Conservation (phyloP, 1,140 invertebrate genomes). For the Ips typographus region DNA sequence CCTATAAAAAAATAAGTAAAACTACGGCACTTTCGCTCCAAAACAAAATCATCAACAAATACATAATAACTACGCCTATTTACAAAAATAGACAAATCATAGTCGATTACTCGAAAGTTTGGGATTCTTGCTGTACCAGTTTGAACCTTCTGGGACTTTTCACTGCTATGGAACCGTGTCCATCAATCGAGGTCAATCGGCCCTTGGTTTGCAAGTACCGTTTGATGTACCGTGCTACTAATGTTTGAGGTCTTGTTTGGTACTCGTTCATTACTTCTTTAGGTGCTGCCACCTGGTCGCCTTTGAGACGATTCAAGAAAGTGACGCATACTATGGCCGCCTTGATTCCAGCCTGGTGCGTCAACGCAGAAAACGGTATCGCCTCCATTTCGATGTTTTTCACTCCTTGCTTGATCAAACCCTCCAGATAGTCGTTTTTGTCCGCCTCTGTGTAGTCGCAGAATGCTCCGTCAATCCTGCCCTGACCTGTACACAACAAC, state of each 20-base stretch:
- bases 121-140: conserved; percentile 86
- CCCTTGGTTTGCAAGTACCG: conserved; percentile 76
- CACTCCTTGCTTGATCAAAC: conserved; percentile 76
- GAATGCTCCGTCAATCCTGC: conserved; percentile 93
- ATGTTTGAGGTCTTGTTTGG: conserved; percentile 86
- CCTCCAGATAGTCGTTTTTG: conserved; percentile 84
- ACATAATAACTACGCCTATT: conserved; percentile 1
- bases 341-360: conserved; percentile 90
- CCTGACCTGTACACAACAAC: conserved; percentile 65
- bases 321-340: conserved; percentile 93
- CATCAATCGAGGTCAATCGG: conserved; percentile 66
- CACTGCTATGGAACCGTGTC: conserved; percentile 73
- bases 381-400: conserved; percentile 99
- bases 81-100: conserved; percentile 18
- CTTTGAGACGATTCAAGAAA: conserved; percentile 88
- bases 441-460: conserved; percentile 90
- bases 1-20: conserved; percentile 32
- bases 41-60: conserved; percentile 6
- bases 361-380: conserved; percentile 88
- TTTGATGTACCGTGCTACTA: conserved; percentile 87
- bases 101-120: conserved; percentile 76
- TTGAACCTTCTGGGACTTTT: conserved; percentile 84
- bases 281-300: conserved; percentile 87
- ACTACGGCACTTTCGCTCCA: not conserved
- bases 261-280: conserved; percentile 91